phyloP scores from a whole-genome alignment of 2,797 vertebrate species.

The Helicolenus hilgendorfi region DNA sequence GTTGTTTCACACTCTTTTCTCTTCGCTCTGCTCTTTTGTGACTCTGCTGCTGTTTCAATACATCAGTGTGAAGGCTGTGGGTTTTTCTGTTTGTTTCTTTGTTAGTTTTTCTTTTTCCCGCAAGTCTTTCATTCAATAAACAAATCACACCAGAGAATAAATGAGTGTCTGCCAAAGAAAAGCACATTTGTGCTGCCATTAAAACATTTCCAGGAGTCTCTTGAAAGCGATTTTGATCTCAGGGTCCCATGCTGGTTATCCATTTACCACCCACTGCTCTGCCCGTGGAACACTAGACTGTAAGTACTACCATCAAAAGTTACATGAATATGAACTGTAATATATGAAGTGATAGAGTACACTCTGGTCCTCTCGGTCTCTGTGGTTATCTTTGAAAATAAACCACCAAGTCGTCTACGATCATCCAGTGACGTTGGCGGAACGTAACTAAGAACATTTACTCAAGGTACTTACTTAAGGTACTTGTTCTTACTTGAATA shows the following conservation, averaged over 20 bases:
- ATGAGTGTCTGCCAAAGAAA: not conserved
- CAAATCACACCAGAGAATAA: not conserved
- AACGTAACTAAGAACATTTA: not conserved
- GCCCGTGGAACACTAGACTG: slow-evolving; percentile 5
- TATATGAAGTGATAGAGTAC: not conserved
- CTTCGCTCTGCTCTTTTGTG: not conserved
- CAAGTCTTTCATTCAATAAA: not conserved
- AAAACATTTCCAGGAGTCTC: not conserved
- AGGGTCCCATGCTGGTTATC: slow-evolving; percentile 46
- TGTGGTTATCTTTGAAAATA: not conserved
- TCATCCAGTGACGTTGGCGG: not conserved
- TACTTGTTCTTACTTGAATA: not conserved
- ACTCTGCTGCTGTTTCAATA: not conserved
- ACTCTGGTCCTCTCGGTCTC: not conserved
- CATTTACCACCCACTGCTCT: slow-evolving; percentile 48
- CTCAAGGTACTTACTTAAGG: not conserved
- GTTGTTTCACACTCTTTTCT: not conserved
- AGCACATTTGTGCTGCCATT: not conserved
- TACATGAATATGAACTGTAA: not conserved
- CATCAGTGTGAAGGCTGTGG: not conserved
- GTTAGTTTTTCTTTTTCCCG: not conserved
- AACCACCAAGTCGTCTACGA: not conserved
- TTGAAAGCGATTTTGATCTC: slow-evolving; percentile 30
- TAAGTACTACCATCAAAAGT: not conserved
- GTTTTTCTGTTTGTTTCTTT: not conserved